Evolutionary conservation across 2,113 vertebrate species (phyloP), one percentile per base, ranked within the genome.

Genomic region (Solea senegalensis): DNA sequence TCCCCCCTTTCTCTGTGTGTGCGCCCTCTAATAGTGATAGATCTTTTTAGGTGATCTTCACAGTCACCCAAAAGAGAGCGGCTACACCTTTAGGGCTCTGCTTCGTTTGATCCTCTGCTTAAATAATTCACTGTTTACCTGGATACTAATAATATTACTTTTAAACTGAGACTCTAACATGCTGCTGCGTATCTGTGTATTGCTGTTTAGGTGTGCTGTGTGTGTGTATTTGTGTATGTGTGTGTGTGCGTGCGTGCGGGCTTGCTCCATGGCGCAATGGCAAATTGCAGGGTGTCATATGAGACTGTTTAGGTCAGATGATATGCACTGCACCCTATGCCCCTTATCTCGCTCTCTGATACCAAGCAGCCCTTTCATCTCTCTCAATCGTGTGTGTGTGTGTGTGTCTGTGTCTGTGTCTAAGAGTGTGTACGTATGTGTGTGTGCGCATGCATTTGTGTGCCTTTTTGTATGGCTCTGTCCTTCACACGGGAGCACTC

Each of bases 261-360:
- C 56, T 61, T 68, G 90, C 86, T 84, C 87, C 51, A 43, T 54
- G 69, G 80, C 85, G 78, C 83, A 66, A 76, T 77, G 78, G 80
- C 87, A 92, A 93, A 93, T 93, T 89, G 90, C 85, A 84, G 82
- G 79, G 78, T 92, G 90, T 92, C 91, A 91, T 90, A 89, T 82
- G 83, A 91, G 83, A 84, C 84, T 78, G 84, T 87, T 89, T 79
- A 92, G 92, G 91, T 92, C 88, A 92, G 90, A 89, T 90, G 84
- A 91, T 89, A 81, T 72, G 72, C 80, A 79, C 86, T 78, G 80
- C 78, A 81, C 76, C 59, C 80, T 67, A 75, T 83, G 79, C 83
- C 84, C 86, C 83, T 85, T 80, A 79, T 87, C 89, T 81, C n/a
- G 15, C 76, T 76, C 81, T 85, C 72, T 86, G 86, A 89, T 84